Evolutionary conservation across 2,888 invertebrate genomes (phyloP).

Genomic region (Bedellia somnulentella): DNA sequence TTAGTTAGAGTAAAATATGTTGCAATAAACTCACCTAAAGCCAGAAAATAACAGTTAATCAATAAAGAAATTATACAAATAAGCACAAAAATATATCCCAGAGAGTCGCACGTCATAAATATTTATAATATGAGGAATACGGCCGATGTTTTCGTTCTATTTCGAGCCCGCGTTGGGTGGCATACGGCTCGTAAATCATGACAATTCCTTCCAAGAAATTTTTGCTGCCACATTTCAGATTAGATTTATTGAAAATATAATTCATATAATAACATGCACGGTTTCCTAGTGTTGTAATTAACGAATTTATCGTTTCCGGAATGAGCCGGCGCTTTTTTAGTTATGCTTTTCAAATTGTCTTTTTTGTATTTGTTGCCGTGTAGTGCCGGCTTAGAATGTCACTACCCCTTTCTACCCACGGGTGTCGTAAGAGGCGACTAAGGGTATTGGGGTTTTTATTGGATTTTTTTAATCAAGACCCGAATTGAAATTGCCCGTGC

Average conservation of each 20-base stretch:
- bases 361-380: too few species aligned
- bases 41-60: too few species aligned
- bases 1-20: too few species aligned
- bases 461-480: too few species aligned
- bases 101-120: slow-evolving; percentile 5
- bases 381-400: too few species aligned
- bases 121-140: slow-evolving; percentile 3
- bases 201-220: slow-evolving; percentile 44
- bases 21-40: too few species aligned
- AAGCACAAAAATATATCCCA: too few species aligned
- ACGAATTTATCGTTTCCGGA: slow-evolving; percentile 17
- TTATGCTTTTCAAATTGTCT: slow-evolving; percentile 4
- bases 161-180: slow-evolving; percentile 43
- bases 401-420: too few species aligned
- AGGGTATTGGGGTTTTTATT: too few species aligned
- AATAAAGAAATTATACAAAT: too few species aligned
- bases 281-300: slow-evolving; percentile 11
- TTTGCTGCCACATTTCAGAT: slow-evolving; percentile 20
- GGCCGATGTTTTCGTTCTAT: slow-evolving; percentile 21
- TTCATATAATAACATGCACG: slow-evolving; percentile 16
- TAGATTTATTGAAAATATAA: slow-evolving; percentile 28
- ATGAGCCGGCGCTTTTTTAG: slow-evolving; percentile 12
- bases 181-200: slow-evolving; percentile 32
- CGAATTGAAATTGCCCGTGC: too few species aligned
- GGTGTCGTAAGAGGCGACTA: too few species aligned